Evolutionary conservation across 2,888 invertebrate genomes (phyloP).

Genomic region (Lycocerus yunnanus): DNA sequence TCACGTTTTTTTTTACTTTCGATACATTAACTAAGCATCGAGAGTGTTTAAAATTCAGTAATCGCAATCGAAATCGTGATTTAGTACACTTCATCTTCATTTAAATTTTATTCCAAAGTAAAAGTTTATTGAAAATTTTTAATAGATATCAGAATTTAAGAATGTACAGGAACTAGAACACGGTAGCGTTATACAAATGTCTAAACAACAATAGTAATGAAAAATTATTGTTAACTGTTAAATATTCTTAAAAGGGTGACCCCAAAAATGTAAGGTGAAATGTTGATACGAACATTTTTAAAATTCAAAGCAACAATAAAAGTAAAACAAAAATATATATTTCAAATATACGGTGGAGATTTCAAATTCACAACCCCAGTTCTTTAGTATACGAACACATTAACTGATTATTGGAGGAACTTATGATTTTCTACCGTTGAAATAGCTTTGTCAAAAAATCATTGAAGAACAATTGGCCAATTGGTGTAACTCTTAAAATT

Average conservation of each 20-base stretch:
- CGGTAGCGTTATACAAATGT: not conserved
- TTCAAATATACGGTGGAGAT: no score
- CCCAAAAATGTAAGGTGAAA: not conserved
- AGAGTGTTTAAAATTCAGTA: not conserved
- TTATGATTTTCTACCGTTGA: no score
- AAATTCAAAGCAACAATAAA: no score
- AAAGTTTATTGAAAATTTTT: not conserved
- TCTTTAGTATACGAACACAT: no score
- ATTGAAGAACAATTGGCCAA: no score
- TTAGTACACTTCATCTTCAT: not conserved
- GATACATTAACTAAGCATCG: not conserved
- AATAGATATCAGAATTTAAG: not conserved
- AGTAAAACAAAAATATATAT: no score
- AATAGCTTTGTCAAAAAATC: no score
- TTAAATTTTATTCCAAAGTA: not conserved
- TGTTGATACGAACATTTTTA: no score
- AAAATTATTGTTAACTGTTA: not conserved
- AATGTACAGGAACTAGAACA: not conserved
- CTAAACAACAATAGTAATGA: not conserved
- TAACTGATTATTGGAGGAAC: no score
- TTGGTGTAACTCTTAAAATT: no score
- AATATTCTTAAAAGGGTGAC: not conserved
- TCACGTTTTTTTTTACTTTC: not conserved
- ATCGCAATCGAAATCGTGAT: not conserved
- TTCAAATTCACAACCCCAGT: no score